Conservation (phyloP, 2,888 invertebrate species). For the Himalopsyche tibetana region DNA sequence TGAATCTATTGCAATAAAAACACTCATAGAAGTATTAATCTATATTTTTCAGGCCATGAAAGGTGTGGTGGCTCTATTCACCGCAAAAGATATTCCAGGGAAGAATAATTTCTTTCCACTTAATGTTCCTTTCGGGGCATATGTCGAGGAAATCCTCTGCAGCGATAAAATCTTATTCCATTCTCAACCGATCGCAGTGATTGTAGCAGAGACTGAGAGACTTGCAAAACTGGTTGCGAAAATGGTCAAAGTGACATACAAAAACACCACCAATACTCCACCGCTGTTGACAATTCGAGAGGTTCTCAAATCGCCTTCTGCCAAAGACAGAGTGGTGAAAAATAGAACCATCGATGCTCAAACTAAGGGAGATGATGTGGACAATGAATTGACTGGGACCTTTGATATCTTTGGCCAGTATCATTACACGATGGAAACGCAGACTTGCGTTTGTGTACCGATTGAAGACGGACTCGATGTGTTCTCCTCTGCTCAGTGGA, state of each 20-base stretch:
- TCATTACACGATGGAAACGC: constrained; percentile 88
- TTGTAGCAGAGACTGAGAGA: constrained; percentile 81
- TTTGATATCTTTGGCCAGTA: constrained; percentile 81
- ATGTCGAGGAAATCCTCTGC: constrained; percentile 77
- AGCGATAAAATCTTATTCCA: constrained; percentile 78
- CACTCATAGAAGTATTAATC: too few relatives aligned
- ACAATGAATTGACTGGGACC: constrained; percentile 77
- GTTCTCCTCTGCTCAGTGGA: constrained; percentile 80
- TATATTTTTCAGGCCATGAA: constrained; percentile 76
- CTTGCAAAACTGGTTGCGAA: constrained; percentile 79
- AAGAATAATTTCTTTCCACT: constrained; percentile 77
- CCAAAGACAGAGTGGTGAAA: constrained; percentile 71
- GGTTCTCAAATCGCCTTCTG: constrained; percentile 74
- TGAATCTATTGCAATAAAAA: too few relatives aligned
- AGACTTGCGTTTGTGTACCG: constrained; percentile 80
- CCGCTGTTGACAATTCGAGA: constrained; percentile 74
- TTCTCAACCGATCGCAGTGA: constrained; percentile 85
- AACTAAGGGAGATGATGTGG: constrained; percentile 71
- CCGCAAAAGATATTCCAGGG: constrained; percentile 84
- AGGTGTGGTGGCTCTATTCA: constrained; percentile 81
- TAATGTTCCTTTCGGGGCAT: constrained; percentile 66
- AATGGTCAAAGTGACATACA: constrained; percentile 77
- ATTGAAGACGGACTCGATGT: constrained; percentile 83
- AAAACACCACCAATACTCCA: constrained; percentile 71
- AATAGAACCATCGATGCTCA: constrained; percentile 70